Conservation (phyloP, 2,113 vertebrate genomes). For the Limnothrissa miodon region DNA sequence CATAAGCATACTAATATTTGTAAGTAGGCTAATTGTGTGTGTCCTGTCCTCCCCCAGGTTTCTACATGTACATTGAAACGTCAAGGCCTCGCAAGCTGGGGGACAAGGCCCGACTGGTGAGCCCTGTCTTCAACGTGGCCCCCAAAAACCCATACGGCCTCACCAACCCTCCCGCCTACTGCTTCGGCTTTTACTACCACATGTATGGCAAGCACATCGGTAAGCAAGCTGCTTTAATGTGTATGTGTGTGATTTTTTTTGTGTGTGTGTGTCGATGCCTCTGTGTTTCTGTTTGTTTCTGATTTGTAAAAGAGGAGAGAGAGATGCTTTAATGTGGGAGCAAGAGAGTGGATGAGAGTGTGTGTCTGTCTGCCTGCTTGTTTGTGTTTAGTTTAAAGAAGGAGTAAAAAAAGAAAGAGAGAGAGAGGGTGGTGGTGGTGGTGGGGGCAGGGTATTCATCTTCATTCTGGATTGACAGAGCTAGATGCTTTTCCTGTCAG, state of each 20-base stretch:
- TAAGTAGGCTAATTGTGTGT: not conserved
- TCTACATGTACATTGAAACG: constrained; percentile 99
- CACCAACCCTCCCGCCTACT: constrained; percentile 86
- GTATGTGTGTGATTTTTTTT: no score
- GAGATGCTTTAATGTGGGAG: no score
- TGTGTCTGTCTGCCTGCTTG: not conserved
- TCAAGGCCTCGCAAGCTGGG: constrained; percentile 90
- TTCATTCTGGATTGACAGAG: not conserved
- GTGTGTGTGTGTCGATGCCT: no score
- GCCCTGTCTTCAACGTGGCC: constrained; percentile 89
- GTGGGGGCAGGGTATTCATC: no score
- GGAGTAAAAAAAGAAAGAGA: no score
- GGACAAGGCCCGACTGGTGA: constrained; percentile 87
- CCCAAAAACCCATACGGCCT: constrained; percentile 92
- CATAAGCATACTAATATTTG: no score
- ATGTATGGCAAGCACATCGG: constrained; percentile 98
- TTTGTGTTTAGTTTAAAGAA: not conserved
- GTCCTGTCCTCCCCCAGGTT: constrained; percentile 70
- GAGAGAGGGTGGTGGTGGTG: no score
- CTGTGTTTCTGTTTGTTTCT: no score
- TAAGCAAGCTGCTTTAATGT: constrained; percentile 58
- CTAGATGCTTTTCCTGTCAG: not conserved
- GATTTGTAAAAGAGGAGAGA: no score
- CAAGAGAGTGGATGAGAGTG: not conserved
- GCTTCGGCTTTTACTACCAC: constrained; percentile 97